These are phyloP conservation scores for Teleogryllus oceanicus DNA, from an alignment of 2,888 invertebrate genomes.

Conservation along the genomic window DNA sequence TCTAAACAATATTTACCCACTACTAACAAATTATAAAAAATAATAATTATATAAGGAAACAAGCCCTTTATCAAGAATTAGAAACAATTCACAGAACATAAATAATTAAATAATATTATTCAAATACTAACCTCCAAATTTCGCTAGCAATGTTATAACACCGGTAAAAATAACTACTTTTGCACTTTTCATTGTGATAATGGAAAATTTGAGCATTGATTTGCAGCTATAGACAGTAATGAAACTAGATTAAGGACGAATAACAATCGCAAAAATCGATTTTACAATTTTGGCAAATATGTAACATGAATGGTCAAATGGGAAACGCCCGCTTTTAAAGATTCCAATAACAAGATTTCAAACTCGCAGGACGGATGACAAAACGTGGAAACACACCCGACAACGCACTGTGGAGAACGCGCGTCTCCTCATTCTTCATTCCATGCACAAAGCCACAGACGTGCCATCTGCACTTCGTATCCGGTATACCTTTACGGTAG, in stretches of 20 bases:
- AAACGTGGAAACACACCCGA: too few relatives aligned
- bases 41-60: neutral
- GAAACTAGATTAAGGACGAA: neutral
- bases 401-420: too few relatives aligned
- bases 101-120: neutral
- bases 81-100: too few relatives aligned
- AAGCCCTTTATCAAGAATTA: neutral
- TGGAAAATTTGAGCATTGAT: neutral
- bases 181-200: neutral
- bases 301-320: too few relatives aligned
- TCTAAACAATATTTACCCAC: neutral
- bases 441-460: too few relatives aligned
- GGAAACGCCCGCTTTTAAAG: too few relatives aligned
- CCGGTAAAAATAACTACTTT: neutral
- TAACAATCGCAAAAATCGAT: neutral
- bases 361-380: too few relatives aligned
- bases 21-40: neutral
- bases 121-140: neutral
- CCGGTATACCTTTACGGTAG: too few relatives aligned
- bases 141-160: neutral
- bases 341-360: too few relatives aligned
- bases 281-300: too few relatives aligned
- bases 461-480: too few relatives aligned
- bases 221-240: neutral
- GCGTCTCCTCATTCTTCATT: too few relatives aligned